Evolutionary conservation across 2,888 invertebrate species (phyloP), one percentile per base, ranked within the genome.

Genomic region (Magallana nippona): DNA sequence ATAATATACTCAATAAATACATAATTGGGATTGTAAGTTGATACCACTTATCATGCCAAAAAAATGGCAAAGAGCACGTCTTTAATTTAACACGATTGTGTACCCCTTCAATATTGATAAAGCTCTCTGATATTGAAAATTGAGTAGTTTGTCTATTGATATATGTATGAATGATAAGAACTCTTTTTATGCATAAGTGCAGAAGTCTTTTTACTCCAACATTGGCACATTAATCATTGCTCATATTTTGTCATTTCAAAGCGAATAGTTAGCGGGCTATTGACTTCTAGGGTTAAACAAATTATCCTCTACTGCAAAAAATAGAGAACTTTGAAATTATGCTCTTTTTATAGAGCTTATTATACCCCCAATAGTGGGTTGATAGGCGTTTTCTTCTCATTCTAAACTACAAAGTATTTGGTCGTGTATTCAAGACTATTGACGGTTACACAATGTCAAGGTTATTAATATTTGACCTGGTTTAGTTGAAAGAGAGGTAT

Each of bases 191-290:
- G 32, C 71, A 27, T 10, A 11, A 71, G 71, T 71, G 32, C 71
- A 22, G 15, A 22, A 71, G 71, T 71, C 19, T 71, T 27, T 71
- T 71, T 27, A 71, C 71, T 71, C 71, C 71, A 71, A 71, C 71
- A 11, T 15, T 22, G 15, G 71, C 71, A 71, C 32, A 71, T 71
- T 32, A 71, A 71, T 71, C 71, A 71, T 71, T 15, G 15, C 71
- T 71, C 15, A 71, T 71, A 71, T 22, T 27, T 71, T 71, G 71
- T 71, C 71, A 71, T 71, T 71, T 71, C 71, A 71, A 71, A 71
- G 13, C 71, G 22, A 22, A 22, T 22, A 27, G 22, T 27, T 71
- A 71, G 32, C 71, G 15, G 27, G 27, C 71, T 27, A 71, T 71
- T 71, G 71, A 71, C 71, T 71, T 71, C 15, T 71, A 32, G 71